Base-by-base conservation (phyloP, 2,113 vertebrate species). In the Tinamus guttatus region DNA sequence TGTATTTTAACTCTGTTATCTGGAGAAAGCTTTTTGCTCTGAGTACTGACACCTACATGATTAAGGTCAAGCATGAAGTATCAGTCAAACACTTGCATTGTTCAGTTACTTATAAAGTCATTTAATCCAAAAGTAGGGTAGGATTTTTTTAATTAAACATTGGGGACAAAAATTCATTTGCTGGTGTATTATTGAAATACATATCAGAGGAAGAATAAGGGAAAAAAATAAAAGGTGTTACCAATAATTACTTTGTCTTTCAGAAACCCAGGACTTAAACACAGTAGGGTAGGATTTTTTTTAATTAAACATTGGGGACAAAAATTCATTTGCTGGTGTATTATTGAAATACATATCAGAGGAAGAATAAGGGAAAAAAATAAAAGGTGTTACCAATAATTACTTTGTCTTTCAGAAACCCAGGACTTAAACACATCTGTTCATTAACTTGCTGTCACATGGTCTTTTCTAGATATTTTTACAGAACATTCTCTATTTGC, bases 61-160 rank as follows among this genome's bases (percentile, higher is more conserved):
- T 34, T 43, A 93, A 89, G 81, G 47, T 90, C 76, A 95, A 83
- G 60, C 51, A 75, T 68, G 54, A 95, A 87, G 63, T 24, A 47
- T 51, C 45, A 85, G 40, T 36, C 54, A 60, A 93, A 77, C n/a
- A 83, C 52, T 40, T 62, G 24, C 11, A 82, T 68, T 94, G 51
- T 83, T 93, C 32, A 17, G 51, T 88, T 83, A 83, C 71, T 91
- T 85, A 85, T 32, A 81, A 81, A 91, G 24, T 90, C 9, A 78
- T 78, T 86, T 80, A 77, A 90, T 63, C 28, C 4, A 40, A 27
- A 89, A 91, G 56, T n/a, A 47, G 38, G 45, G n/a, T 27, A 83
- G 13, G n/a, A n/a, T 43, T 24, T 82, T 82, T 89, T 79, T 12
- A 59, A 2, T 80, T 89, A n/a, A n/a, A 49, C 5, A 30, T 1